phyloP scores from a whole-genome alignment of 1,140 invertebrate genomes.

The Polypedilum vanderplanki region DNA sequence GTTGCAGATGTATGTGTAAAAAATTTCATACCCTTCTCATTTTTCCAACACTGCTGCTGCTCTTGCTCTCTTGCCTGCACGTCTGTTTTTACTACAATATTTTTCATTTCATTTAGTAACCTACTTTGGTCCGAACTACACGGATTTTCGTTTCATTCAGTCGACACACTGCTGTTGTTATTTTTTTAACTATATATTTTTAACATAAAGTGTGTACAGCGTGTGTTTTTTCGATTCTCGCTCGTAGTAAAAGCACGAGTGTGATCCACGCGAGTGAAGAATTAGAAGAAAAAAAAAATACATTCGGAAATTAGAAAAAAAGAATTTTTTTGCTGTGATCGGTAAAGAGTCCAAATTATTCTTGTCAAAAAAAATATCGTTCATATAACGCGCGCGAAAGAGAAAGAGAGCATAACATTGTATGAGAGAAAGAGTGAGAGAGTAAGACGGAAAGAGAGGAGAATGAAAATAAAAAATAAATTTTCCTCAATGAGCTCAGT shows the following conservation, averaged over 20 bases:
- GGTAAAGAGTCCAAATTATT: conserved; percentile 8
- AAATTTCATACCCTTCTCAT: background rate
- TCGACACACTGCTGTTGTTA: background rate
- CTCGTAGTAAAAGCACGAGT: background rate
- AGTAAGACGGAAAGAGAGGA: background rate
- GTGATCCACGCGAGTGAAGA: background rate
- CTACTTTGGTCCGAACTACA: conserved; percentile 23
- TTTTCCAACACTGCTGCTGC: conserved; percentile 22
- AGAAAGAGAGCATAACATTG: background rate
- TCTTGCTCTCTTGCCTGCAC: conserved; percentile 6
- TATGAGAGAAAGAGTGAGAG: background rate
- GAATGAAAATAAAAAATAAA: conserved; percentile 4
- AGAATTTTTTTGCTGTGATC: background rate
- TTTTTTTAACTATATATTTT: conserved; percentile 14
- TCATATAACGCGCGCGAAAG: background rate
- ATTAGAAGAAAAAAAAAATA: background rate
- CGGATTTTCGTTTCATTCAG: conserved; percentile 5
- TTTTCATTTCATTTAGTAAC: conserved; percentile 27
- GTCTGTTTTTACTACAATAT: conserved; percentile 22
- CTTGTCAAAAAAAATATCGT: background rate
- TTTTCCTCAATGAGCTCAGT: conserved; percentile 10
- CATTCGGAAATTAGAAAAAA: background rate
- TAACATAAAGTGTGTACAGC: background rate
- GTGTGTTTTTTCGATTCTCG: background rate
- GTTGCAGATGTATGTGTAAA: background rate